Evolutionary conservation across 2,888 invertebrate genomes (phyloP).

Genomic region (Eucriotettix oculatus): DNA sequence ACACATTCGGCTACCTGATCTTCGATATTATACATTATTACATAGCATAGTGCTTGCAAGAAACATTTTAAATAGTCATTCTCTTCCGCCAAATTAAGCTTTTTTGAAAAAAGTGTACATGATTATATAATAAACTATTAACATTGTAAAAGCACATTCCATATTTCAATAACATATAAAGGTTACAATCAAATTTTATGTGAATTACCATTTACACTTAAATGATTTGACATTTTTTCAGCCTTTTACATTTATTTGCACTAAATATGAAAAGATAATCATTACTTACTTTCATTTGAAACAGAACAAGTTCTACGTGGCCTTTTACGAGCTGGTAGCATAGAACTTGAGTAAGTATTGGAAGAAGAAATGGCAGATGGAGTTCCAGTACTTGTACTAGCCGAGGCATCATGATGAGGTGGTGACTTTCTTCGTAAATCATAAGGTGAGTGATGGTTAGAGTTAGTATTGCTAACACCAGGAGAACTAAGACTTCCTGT

Average conservation of each 20-base stretch:
- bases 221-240: background rate
- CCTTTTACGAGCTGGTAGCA: conserved; percentile 71
- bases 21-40: too few species aligned
- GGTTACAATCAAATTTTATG: too few species aligned
- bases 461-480: conserved; percentile 32
- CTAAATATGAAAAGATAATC: background rate
- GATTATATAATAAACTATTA: too few species aligned
- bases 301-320: conserved; percentile 51
- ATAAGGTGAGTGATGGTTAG: conserved; percentile 70
- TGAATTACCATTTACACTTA: background rate
- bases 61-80: too few species aligned
- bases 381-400: conserved; percentile 37
- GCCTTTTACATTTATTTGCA: background rate
- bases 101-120: too few species aligned
- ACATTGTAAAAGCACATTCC: too few species aligned
- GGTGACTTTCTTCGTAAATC: conserved; percentile 77
- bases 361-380: conserved; percentile 30
- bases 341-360: conserved; percentile 33
- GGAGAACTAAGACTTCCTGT: conserved; percentile 24
- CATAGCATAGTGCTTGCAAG: too few species aligned
- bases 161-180: too few species aligned
- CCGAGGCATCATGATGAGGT: conserved; percentile 44
- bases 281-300: conserved; percentile 27
- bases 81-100: too few species aligned
- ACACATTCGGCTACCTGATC: too few species aligned